phyloP scores from a whole-genome alignment of 2,113 vertebrate species.

The Sula dactylatra region DNA sequence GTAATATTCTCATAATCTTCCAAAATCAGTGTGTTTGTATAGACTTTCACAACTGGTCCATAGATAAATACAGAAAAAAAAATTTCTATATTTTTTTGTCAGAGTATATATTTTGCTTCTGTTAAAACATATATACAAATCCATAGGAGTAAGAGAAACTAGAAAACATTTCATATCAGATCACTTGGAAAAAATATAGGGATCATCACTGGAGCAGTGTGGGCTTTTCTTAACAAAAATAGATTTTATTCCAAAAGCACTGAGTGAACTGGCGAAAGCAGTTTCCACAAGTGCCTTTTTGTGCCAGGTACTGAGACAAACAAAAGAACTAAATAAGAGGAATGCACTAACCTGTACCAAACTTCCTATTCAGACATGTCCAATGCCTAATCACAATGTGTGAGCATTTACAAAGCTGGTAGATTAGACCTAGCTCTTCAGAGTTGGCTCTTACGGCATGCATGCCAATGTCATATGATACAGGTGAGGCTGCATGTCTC shows the following conservation, averaged over 20 bases:
- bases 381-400: background rate
- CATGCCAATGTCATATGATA: fast-evolving
- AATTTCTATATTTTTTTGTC: background rate
- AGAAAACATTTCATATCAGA: background rate
- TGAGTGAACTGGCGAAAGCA: background rate
- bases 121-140: background rate
- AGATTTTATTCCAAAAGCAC: background rate
- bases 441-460: background rate
- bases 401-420: background rate
- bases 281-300: background rate
- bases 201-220: background rate
- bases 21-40: background rate
- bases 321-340: background rate
- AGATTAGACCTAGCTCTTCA: background rate
- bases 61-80: background rate
- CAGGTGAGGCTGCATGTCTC: background rate
- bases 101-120: background rate
- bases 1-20: background rate
- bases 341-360: background rate
- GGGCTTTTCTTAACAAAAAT: background rate
- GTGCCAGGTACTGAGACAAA: background rate
- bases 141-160: background rate
- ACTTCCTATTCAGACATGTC: background rate
- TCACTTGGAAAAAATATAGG: background rate
- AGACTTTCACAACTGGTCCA: background rate